Evolutionary conservation across 2,888 invertebrate species (phyloP).

Genomic region (Nephrotoma guestfalica): DNA sequence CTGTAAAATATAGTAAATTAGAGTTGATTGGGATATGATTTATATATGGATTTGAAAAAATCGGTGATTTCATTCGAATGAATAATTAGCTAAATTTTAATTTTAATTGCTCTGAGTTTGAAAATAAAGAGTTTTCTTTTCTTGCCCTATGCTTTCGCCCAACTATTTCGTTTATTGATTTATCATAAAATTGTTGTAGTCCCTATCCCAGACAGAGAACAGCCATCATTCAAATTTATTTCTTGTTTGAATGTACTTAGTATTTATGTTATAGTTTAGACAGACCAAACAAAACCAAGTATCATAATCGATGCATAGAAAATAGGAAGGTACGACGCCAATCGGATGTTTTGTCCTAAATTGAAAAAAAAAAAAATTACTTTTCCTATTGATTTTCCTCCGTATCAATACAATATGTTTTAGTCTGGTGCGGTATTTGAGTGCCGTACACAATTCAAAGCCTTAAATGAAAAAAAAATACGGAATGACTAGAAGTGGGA

Average conservation of each 20-base stretch:
- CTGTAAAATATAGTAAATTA: background rate
- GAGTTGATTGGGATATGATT: background rate
- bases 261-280: background rate
- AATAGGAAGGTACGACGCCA: background rate
- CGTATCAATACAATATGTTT: background rate
- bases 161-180: background rate
- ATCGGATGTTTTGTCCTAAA: background rate
- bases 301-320: background rate
- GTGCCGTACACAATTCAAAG: background rate
- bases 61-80: background rate
- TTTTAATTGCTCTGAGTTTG: background rate
- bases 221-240: background rate
- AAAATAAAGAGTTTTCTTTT: background rate
- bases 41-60: background rate
- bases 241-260: background rate
- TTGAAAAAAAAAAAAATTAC: background rate
- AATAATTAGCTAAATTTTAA: background rate
- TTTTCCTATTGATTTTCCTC: background rate
- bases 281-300: background rate
- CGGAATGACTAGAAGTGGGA: background rate
- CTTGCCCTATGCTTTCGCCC: background rate
- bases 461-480: background rate
- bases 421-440: background rate
- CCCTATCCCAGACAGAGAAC: background rate
- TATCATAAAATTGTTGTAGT: background rate